Base-by-base conservation (phyloP, 2,888 invertebrate genomes). In the Acanthosepion pharaonis region DNA sequence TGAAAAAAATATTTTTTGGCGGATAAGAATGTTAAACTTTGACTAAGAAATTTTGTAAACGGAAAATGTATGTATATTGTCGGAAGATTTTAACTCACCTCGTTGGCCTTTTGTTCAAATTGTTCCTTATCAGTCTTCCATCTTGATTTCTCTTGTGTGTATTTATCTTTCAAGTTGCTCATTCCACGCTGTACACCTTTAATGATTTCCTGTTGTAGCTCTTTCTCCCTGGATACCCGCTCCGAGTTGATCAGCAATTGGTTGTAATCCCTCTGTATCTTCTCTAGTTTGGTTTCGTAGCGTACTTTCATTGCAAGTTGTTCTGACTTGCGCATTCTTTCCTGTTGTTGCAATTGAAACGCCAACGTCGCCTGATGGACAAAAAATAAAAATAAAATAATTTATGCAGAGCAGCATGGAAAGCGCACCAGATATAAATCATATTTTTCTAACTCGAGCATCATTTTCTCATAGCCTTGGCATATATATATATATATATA, bases 251-350 rank as follows among this genome's bases (percentile, higher is more conserved):
- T 95, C 94, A n/a, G 94, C 91, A 91, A 95, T 91, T 25, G 95
- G 95, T 64, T 95, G 94, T 95, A 95, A 49, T 95, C 95, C 91
- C 95, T 64, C 18, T 95, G 95, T 94, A 96, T 91, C 53, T 96
- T 96, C 91, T 96, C 96, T n/a, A 96, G 94, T 51, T 96, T 95
- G 0, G 96, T 96, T 94, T 97, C 97, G 94, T 96, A 96, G 23
- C 96, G 95, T 18, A 96, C 96, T 94, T 97, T 96, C 96, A 96
- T 96, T 93, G 96, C 96, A 94, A 96, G 95, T 94, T 96, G 96
- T 94, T 97, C 97, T 0, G 96, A 96, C 33, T 96, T 95, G 11
- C 96, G 95, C 9, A 96, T 95, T 91, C 96, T 96, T 95, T 96
- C 96, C 91, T 96, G 96, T 94, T 97, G 96, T 91, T 97, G 96